Percentiles rank a stretch among this genome's conserved stretches.
Conservation (phyloP, 2,888 invertebrate genomes). For the Ditula angustiorana region DNA sequence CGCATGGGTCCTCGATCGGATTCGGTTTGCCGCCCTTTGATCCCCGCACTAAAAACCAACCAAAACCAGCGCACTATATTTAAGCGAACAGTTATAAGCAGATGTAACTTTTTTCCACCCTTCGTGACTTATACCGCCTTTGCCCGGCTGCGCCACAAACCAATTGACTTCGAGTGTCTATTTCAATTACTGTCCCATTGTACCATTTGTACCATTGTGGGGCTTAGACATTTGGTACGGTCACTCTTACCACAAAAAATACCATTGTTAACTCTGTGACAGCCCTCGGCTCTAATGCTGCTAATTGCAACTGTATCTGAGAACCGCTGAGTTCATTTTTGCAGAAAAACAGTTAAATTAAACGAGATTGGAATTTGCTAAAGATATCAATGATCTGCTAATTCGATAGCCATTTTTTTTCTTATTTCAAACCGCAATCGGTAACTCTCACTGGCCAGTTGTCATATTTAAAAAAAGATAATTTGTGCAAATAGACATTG, state of each 20-base stretch:
- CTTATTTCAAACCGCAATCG: background rate
- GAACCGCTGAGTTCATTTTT: background rate
- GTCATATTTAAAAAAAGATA: background rate
- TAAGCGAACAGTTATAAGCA: slow-evolving; percentile 49
- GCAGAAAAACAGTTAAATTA: background rate
- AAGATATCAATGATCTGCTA: background rate
- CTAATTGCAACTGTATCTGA: background rate
- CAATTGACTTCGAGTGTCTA: slow-evolving; percentile 61
- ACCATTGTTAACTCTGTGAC: slow-evolving; percentile 6
- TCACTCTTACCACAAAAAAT: slow-evolving; percentile 36
- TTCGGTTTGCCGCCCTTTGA: too few species aligned
- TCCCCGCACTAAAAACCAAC: too few species aligned
- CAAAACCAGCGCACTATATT: slow-evolving; percentile 44
- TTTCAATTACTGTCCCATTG: slow-evolving; percentile 69
- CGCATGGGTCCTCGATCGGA: too few species aligned
- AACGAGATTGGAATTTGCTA: background rate
- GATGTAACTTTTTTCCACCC: slow-evolving; percentile 64
- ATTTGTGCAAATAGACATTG: background rate
- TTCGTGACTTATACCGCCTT: slow-evolving; percentile 44
- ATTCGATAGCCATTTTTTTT: background rate
- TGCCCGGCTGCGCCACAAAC: slow-evolving; percentile 44
- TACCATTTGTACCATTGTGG: slow-evolving; percentile 42
- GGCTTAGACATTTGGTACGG: slow-evolving; percentile 21
- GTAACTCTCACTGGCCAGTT: background rate
- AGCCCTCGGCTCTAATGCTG: background rate